phyloP scores from a whole-genome alignment of 2,888 invertebrate species.

The Agonopterix alstromeriana region DNA sequence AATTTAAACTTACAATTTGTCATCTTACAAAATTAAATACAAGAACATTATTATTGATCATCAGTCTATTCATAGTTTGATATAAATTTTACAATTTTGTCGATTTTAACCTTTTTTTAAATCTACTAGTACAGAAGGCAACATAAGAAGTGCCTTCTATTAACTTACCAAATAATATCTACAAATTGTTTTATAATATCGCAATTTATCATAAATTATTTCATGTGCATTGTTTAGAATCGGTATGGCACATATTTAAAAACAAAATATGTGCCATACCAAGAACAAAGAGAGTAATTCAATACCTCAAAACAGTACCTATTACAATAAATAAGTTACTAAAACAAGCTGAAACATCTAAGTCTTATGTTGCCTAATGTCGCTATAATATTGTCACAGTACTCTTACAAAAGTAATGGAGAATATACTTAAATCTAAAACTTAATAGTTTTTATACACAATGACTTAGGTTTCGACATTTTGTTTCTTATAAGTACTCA shows the following conservation, averaged over 20 bases:
- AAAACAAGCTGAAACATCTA: conserved; percentile 49
- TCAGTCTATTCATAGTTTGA: conserved; percentile 75
- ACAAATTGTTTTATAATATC: conserved; percentile 42
- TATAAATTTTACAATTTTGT: conserved; percentile 74
- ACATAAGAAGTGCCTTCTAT: conserved; percentile 56
- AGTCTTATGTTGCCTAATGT: conserved; percentile 66
- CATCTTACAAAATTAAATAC: conserved; percentile 75
- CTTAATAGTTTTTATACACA: conserved; percentile 73
- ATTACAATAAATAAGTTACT: conserved; percentile 69
- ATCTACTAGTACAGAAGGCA: conserved; percentile 61
- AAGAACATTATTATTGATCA: conserved; percentile 73
- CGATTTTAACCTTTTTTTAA: conserved; percentile 62
- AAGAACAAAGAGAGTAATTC: conserved; percentile 13
- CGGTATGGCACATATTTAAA: conserved; percentile 25
- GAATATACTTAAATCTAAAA: conserved; percentile 70
- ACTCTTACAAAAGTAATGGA: conserved; percentile 70
- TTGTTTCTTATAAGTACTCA: conserved; percentile 75
- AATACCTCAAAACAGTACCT: neutral
- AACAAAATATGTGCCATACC: conserved; percentile 23
- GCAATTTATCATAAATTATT: conserved; percentile 10
- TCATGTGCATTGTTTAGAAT: conserved; percentile 14
- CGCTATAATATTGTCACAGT: conserved; percentile 60
- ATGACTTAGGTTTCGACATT: conserved; percentile 77
- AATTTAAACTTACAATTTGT: conserved; percentile 72
- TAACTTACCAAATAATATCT: conserved; percentile 53